Evolutionary conservation across 2,797 vertebrate species (phyloP).

Genomic region (Acipenser transmontanus): DNA sequence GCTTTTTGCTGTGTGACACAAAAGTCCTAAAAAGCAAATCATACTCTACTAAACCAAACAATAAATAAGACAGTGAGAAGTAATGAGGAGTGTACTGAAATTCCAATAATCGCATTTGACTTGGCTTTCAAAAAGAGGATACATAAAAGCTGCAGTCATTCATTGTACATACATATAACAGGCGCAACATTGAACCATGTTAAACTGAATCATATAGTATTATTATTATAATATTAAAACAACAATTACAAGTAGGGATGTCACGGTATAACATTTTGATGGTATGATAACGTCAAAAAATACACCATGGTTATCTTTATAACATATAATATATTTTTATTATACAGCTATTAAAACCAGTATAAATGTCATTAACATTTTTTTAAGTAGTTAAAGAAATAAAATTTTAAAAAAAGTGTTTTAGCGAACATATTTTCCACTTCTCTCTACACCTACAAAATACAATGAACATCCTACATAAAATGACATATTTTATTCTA

Average conservation of each 20-base stretch:
- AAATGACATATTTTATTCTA: too few species aligned
- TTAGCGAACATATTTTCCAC: too few species aligned
- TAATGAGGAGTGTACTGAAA: conserved; percentile 8
- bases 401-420: too few species aligned
- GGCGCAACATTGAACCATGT: background rate
- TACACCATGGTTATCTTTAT: too few species aligned
- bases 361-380: too few species aligned
- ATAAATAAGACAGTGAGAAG: conserved; percentile 7
- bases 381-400: too few species aligned
- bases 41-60: conserved; percentile 6
- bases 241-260: conserved; percentile 1
- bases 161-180: background rate
- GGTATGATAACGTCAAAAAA: too few species aligned
- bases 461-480: too few species aligned
- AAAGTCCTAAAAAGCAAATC: conserved; percentile 17
- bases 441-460: too few species aligned
- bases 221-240: conserved; percentile 8
- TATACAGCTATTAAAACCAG: too few species aligned
- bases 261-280: too few species aligned
- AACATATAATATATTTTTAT: too few species aligned
- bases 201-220: conserved; percentile 10
- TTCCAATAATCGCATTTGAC: conserved; percentile 16
- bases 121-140: background rate
- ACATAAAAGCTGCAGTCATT: background rate
- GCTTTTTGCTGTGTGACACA: conserved; percentile 7